A percentile compares a stretch with the other conserved stretches of the same genome.
Evolutionary conservation across 2,113 vertebrate species (phyloP).

Genomic region (Hymenochirus boettgeri): DNA sequence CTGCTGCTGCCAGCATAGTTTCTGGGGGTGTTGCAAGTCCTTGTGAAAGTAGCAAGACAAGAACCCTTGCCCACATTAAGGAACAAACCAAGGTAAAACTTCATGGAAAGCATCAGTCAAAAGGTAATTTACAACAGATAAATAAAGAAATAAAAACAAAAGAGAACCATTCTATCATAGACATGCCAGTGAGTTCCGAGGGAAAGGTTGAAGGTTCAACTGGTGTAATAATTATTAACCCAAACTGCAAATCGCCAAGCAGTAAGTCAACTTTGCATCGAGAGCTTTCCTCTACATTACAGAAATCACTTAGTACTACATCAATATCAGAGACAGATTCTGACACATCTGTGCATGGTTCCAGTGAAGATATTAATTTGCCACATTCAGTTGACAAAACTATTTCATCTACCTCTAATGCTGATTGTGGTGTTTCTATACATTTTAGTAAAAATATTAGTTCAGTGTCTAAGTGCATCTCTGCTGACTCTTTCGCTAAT

Average conservation of each 20-base stretch:
- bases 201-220: constrained; percentile 69
- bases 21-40: constrained; percentile 68
- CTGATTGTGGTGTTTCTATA: constrained; percentile 68
- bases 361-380: constrained; percentile 62
- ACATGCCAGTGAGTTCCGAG: constrained; percentile 55
- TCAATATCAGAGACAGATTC: constrained; percentile 64
- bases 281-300: constrained; percentile 56
- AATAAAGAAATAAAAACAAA: constrained; percentile 65
- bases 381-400: constrained; percentile 68
- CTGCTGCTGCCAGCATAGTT: constrained; percentile 69
- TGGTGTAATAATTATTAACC: constrained; percentile 77
- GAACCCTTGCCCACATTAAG: constrained; percentile 76
- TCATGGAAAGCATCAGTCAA: constrained; percentile 73
- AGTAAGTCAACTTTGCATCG: constrained; percentile 65
- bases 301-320: constrained; percentile 59
- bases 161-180: constrained; percentile 58
- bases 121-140: constrained; percentile 65
- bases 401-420: constrained; percentile 73
- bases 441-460: constrained; percentile 67
- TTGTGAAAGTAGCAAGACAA: constrained; percentile 66
- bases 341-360: constrained; percentile 60
- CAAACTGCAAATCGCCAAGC: constrained; percentile 75
- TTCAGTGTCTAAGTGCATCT: constrained; percentile 65
- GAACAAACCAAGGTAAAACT: constrained; percentile 78
- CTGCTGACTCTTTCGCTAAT: constrained; percentile 68